phyloP scores from a whole-genome alignment of 2,888 invertebrate genomes.

The Rhagium mordax region DNA sequence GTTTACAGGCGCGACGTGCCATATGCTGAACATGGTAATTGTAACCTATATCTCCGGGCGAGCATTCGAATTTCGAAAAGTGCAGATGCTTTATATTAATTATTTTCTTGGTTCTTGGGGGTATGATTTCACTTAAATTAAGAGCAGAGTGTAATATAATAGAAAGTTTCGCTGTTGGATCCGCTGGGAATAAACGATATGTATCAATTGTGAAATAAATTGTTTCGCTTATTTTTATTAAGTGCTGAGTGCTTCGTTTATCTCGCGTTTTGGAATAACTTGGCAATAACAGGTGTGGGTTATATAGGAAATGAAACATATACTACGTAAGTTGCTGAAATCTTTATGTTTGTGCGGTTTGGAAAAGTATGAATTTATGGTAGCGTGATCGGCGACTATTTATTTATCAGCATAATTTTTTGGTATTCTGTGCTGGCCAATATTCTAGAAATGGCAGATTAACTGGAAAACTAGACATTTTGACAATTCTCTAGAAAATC shows the following conservation, averaged over 20 bases:
- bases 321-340: no score
- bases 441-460: no score
- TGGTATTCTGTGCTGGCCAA: no score
- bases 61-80: constrained; percentile 22
- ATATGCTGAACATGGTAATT: constrained; percentile 34
- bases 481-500: no score
- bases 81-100: constrained; percentile 38
- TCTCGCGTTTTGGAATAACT: background rate
- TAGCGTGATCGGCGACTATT: no score
- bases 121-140: constrained; percentile 17
- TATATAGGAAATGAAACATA: no score
- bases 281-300: background rate
- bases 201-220: background rate
- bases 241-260: background rate
- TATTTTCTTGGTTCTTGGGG: constrained; percentile 17
- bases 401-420: no score
- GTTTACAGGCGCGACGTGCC: constrained; percentile 29
- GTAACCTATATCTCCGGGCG: constrained; percentile 40
- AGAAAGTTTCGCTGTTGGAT: background rate
- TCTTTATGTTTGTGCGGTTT: no score
- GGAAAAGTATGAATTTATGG: no score
- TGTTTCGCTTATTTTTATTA: background rate
- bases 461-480: no score
- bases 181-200: background rate
- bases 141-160: background rate